Percentiles rank a stretch among this genome's conserved stretches.
Conservation (phyloP, 2,888 invertebrate species). For the Leucoptera coffeella region DNA sequence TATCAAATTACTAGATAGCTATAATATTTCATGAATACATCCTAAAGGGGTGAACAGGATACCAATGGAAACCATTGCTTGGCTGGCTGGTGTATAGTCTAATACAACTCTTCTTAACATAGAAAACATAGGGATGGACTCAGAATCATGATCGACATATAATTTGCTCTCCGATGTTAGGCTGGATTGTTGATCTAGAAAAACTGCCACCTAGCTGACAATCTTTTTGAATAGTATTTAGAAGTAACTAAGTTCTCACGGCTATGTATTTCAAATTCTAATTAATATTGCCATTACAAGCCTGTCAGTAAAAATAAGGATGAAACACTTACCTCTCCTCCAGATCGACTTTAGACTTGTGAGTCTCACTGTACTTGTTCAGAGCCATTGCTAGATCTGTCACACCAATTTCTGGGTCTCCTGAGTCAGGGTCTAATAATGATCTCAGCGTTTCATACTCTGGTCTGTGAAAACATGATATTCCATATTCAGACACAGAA, state of each 20-base stretch:
- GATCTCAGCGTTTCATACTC: slow-evolving; percentile 29
- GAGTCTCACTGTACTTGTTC: slow-evolving; percentile 29
- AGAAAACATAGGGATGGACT: not conserved
- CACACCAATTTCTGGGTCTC: slow-evolving; percentile 31
- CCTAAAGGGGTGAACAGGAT: too few relatives aligned
- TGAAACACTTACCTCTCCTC: slow-evolving; percentile 27
- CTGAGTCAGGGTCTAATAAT: slow-evolving; percentile 29
- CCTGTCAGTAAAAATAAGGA: not conserved
- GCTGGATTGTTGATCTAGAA: too few relatives aligned
- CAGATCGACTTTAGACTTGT: slow-evolving; percentile 29
- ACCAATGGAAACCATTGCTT: too few relatives aligned
- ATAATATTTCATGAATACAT: too few relatives aligned
- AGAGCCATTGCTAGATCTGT: slow-evolving; percentile 24
- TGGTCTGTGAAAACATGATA: not conserved
- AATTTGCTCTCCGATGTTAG: too few relatives aligned
- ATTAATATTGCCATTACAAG: not conserved
- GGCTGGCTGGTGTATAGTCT: too few relatives aligned
- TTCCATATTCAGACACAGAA: too few relatives aligned
- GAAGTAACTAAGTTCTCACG: too few relatives aligned
- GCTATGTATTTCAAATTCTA: not conserved
- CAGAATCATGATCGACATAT: not conserved
- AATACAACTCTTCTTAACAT: not conserved
- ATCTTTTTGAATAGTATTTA: too few relatives aligned
- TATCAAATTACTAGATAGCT: too few relatives aligned
- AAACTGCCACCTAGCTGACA: too few relatives aligned